Evolutionary conservation across 2,888 invertebrate genomes (phyloP).

Genomic region (Endotricha flammealis): DNA sequence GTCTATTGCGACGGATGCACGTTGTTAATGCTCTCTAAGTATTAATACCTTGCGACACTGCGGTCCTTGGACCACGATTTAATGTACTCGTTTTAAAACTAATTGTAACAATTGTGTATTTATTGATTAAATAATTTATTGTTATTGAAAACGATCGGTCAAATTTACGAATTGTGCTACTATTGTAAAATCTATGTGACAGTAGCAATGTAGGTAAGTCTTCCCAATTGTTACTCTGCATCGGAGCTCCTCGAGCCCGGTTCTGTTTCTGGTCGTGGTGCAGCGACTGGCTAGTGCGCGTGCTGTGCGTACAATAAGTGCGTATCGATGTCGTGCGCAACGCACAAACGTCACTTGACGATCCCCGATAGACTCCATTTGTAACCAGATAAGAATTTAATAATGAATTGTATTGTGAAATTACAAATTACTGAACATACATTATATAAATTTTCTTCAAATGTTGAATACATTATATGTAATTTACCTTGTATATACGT

Average conservation of each 20-base stretch:
- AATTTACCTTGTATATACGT: slow-evolving; percentile 75
- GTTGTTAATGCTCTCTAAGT: slow-evolving; percentile 28
- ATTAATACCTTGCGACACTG: slow-evolving; percentile 25
- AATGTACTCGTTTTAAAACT: slow-evolving; percentile 16
- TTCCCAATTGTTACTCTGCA: slow-evolving; percentile 17
- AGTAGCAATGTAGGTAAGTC: slow-evolving; percentile 6
- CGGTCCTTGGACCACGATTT: slow-evolving; percentile 32
- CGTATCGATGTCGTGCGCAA: slow-evolving; percentile 29
- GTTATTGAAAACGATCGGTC: slow-evolving; percentile 12
- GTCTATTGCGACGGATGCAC: slow-evolving; percentile 38
- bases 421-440: slow-evolving; percentile 47
- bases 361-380: slow-evolving; percentile 62
- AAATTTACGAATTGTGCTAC: background rate
- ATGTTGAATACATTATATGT: slow-evolving; percentile 63
- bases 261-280: slow-evolving; percentile 22
- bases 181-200: background rate
- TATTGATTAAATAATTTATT: slow-evolving; percentile 16
- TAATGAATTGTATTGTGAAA: slow-evolving; percentile 37
- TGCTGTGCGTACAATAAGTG: slow-evolving; percentile 24
- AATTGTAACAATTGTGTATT: slow-evolving; percentile 16
- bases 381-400: slow-evolving; percentile 45
- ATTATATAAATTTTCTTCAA: slow-evolving; percentile 56
- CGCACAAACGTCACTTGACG: slow-evolving; percentile 63
- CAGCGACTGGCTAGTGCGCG: slow-evolving; percentile 19
- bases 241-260: too few relatives aligned